Evolutionary conservation across 2,797 vertebrate genomes (phyloP).

Genomic region (Notamacropus eugenii): DNA sequence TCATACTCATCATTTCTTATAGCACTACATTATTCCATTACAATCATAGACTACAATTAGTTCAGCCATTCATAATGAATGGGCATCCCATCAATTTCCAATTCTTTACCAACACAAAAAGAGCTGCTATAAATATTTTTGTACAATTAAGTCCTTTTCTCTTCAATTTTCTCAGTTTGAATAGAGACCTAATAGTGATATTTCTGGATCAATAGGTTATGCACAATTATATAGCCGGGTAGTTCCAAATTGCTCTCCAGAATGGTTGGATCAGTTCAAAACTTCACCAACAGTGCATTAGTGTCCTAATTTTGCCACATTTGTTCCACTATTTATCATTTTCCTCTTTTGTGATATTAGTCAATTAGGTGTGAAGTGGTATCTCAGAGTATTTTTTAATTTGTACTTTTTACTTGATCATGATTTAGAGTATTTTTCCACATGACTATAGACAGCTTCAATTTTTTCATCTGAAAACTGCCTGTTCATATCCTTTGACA

Average conservation of each 20-base stretch:
- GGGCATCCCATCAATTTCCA: background rate
- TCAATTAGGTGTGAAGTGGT: background rate
- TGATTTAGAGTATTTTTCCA: background rate
- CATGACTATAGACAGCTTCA: background rate
- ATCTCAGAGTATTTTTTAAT: background rate
- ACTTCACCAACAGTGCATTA: background rate
- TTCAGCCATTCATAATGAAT: background rate
- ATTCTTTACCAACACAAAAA: background rate
- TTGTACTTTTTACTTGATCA: background rate
- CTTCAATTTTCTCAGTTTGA: background rate
- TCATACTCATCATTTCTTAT: background rate
- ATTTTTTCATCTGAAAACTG: background rate
- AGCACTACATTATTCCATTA: background rate
- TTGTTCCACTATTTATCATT: background rate
- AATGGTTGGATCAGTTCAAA: background rate
- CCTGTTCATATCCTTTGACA: background rate
- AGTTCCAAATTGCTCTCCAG: background rate
- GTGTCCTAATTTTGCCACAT: background rate
- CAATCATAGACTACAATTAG: background rate
- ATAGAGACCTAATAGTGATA: background rate
- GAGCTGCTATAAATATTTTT: background rate
- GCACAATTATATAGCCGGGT: background rate
- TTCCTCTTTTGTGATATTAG: background rate
- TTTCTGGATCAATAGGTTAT: background rate
- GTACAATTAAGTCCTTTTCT: background rate